phyloP scores from a whole-genome alignment of 2,113 vertebrate species.

The Prionailurus bengalensis region DNA sequence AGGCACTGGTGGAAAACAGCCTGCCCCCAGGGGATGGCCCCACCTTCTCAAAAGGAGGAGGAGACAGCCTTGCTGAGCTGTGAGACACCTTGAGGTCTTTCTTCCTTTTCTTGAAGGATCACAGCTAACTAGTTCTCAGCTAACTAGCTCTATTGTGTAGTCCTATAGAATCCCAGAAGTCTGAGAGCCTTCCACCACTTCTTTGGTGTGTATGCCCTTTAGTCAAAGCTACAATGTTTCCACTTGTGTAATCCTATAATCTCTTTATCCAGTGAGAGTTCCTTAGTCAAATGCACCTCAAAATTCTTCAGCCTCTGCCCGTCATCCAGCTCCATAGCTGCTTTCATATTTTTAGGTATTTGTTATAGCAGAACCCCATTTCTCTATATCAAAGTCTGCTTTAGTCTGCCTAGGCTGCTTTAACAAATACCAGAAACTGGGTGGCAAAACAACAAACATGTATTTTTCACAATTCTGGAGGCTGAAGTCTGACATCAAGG shows the following conservation, averaged over 20 bases:
- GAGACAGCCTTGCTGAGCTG: neutral
- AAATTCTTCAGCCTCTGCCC: neutral
- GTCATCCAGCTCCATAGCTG: neutral
- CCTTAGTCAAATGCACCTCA: neutral
- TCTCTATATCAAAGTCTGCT: neutral
- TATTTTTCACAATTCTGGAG: neutral
- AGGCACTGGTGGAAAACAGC: neutral
- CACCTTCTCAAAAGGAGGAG: neutral
- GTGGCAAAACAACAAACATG: too few species aligned
- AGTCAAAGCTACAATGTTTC: neutral
- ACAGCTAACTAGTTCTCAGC: neutral
- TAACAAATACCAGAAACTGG: neutral
- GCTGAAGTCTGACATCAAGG: neutral
- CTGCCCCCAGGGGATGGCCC: neutral
- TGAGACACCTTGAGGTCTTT: too few species aligned
- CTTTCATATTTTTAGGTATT: neutral
- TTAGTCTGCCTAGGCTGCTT: neutral
- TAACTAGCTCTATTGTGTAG: too few species aligned
- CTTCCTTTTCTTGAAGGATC: neutral
- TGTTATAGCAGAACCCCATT: neutral
- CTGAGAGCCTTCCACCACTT: neutral
- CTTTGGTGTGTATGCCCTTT: neutral
- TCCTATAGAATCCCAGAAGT: neutral
- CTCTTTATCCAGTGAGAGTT: neutral
- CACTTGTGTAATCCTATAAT: neutral